These are phyloP conservation scores for Microhierax caerulescens DNA, from an alignment of 2,797 vertebrate genomes.

Conservation along the genomic window DNA sequence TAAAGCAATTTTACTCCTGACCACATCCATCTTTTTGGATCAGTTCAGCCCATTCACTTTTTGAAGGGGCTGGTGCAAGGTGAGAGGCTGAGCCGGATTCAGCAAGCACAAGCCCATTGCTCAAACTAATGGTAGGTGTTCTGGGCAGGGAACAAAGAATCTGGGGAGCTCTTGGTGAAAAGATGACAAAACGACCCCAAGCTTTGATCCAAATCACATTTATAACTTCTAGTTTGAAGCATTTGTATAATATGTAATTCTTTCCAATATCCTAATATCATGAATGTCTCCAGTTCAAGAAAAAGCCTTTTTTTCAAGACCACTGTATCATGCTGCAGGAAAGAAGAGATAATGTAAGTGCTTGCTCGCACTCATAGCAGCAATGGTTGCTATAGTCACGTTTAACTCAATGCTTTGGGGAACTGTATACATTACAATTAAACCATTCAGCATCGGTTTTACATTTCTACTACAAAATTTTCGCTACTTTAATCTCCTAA, in stretches of 20 bases:
- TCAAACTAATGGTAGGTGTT: neutral
- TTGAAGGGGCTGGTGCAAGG: neutral
- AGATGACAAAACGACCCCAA: neutral
- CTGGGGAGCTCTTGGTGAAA: fast-evolving
- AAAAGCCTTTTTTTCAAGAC: neutral
- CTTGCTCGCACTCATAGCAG: neutral
- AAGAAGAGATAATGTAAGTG: neutral
- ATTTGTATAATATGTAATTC: neutral
- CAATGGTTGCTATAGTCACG: neutral
- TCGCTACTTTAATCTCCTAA: neutral
- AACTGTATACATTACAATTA: neutral
- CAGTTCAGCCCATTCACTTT: neutral
- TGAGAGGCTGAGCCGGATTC: neutral
- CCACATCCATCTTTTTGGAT: neutral
- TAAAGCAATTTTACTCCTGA: neutral
- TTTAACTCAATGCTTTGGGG: neutral
- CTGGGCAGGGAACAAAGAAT: neutral
- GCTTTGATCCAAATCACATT: neutral
- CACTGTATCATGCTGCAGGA: neutral
- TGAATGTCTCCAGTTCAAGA: neutral
- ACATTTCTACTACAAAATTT: neutral
- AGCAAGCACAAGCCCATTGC: neutral
- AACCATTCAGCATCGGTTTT: neutral
- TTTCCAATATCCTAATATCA: neutral
- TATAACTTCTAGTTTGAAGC: neutral